Evolutionary conservation across 2,113 vertebrate genomes (phyloP), one percentile per base, ranked within the genome.

Genomic region (Brachyhypopomus gauderio): DNA sequence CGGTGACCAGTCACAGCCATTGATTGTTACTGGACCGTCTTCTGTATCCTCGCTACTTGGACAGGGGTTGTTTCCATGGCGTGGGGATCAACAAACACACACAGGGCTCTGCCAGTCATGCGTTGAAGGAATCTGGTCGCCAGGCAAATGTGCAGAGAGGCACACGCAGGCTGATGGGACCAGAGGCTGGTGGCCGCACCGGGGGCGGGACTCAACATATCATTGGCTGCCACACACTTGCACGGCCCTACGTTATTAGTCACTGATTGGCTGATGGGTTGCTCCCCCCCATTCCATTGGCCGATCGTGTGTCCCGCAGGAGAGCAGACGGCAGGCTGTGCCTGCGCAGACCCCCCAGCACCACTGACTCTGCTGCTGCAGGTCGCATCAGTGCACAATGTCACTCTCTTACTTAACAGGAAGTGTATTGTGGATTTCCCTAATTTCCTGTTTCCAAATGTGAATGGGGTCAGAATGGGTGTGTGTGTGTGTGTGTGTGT

Each of bases 101-200:
- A 70, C 71, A 80, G 56, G n/a, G n/a, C 79, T 30, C 59, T 67
- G 85, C 82, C 84, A 86, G 84, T 88, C 85, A 86, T 87, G 56
- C 72, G 60, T 80, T 5, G 23, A 60, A 84, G 85, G 81, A 86
- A 84, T 81, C 83, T 73, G 83, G 72, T 82, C 85, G 77, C 83
- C 77, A 79, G 45, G 81, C 87, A 89, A 67, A 82, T 84, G 75
- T 84, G n/a, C n/a, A 80, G 84, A 70, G n/a, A 56, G 82, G 81
- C 67, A 62, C 77, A 59, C 6, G 9, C 34, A 25, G n/a, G 48
- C 75, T 64, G 59, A 36, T 34, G 19, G 34, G 6, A 16, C 66
- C 34, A 41, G 30, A 41, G 20, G 19, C 66, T 41, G 66, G 34
- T 72, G 6, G 41, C 58, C 5, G 58, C 58, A 80, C 19, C 70